These are phyloP conservation scores for Nymphicus hollandicus DNA, from an alignment of 2,113 vertebrate species.

Conservation along the genomic window DNA sequence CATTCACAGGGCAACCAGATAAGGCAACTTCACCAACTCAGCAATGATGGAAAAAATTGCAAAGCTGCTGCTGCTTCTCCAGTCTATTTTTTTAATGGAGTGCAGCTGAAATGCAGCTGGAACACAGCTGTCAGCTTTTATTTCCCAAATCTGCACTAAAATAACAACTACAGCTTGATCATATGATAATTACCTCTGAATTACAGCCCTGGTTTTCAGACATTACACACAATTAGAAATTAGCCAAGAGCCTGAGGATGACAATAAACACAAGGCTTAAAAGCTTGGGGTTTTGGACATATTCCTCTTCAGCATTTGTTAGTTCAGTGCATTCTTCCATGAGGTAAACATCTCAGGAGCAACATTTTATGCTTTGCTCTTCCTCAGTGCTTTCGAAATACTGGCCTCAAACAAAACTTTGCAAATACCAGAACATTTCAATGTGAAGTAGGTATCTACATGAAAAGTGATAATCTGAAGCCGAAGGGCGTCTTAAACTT, in stretches of 20 bases:
- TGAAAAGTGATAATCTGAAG: background rate
- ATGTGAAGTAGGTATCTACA: background rate
- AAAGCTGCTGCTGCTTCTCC: conserved; percentile 3
- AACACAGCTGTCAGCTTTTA: conserved; percentile 64
- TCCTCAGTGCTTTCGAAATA: background rate
- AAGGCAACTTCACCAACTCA: background rate
- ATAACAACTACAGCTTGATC: conserved; percentile 59
- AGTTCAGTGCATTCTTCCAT: background rate
- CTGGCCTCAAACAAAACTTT: background rate
- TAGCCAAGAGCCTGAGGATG: conserved; percentile 52
- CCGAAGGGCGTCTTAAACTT: background rate
- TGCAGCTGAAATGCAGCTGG: conserved; percentile 69
- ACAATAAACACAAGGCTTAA: conserved; percentile 55
- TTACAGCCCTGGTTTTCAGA: conserved; percentile 36
- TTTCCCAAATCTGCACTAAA: conserved; percentile 67
- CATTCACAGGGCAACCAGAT: conserved; percentile 13
- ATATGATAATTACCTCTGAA: conserved; percentile 65
- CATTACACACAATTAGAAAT: conserved; percentile 53
- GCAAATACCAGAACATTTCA: background rate
- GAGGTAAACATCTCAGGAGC: background rate
- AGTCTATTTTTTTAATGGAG: conserved; percentile 33
- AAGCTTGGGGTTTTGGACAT: background rate
- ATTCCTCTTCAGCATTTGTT: background rate
- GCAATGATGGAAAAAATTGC: conserved; percentile 9
- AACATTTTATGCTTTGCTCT: background rate